A percentile compares a stretch with the other conserved stretches of the same genome.
phyloP scores from a whole-genome alignment of 2,888 invertebrate genomes.

The Brenthis hecate region DNA sequence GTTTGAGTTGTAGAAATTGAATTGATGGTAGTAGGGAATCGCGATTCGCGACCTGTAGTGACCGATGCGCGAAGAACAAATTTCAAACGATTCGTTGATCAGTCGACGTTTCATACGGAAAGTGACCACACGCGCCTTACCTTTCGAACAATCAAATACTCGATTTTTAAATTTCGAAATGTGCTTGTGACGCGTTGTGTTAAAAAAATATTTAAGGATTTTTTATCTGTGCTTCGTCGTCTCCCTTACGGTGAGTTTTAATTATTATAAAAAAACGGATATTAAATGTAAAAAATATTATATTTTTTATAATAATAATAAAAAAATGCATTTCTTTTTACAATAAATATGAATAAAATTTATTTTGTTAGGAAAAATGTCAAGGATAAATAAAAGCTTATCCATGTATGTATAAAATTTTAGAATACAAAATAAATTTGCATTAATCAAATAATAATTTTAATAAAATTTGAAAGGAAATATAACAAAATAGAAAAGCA shows the following conservation, averaged over 20 bases:
- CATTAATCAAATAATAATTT: too few species aligned
- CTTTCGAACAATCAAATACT: neutral
- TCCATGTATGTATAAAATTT: too few species aligned
- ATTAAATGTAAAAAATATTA: constrained; percentile 27
- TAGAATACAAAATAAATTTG: too few species aligned
- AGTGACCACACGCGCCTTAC: constrained; percentile 56
- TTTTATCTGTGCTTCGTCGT: constrained; percentile 53
- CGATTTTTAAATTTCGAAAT: constrained; percentile 33
- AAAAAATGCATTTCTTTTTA: too few species aligned
- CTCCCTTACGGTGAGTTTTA: constrained; percentile 64
- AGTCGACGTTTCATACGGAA: constrained; percentile 69
- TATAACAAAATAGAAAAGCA: too few species aligned
- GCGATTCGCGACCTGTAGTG: constrained; percentile 45
- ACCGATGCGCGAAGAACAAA: constrained; percentile 68
- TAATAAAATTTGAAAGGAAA: too few species aligned
- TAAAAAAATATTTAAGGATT: constrained; percentile 57
- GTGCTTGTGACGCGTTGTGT: constrained; percentile 62
- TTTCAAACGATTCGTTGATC: constrained; percentile 48
- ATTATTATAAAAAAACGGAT: constrained; percentile 15
- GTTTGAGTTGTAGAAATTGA: neutral
- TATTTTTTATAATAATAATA: too few species aligned
- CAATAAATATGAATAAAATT: too few species aligned
- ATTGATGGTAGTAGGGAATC: constrained; percentile 20
- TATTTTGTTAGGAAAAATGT: too few species aligned
- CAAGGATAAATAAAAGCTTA: too few species aligned